Conservation (phyloP, 2,113 vertebrate genomes). For the Nettapus auritus region DNA sequence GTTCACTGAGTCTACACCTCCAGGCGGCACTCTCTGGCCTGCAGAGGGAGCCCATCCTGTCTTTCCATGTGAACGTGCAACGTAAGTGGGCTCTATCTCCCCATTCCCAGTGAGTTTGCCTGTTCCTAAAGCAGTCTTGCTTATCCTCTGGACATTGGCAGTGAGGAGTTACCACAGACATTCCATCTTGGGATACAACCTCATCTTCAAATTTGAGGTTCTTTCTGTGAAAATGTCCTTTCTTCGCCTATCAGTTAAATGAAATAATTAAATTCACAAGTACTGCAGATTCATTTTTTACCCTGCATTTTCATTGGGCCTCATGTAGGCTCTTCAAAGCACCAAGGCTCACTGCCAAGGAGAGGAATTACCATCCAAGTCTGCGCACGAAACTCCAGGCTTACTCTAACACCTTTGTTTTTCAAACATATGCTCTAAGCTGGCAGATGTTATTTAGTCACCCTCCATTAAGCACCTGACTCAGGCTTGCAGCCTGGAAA, state of each 20-base stretch:
- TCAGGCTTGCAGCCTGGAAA: conserved; percentile 64
- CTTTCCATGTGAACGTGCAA: not conserved
- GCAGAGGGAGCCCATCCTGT: not conserved
- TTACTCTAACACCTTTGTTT: conserved; percentile 53
- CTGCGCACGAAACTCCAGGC: not conserved
- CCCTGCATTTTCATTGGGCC: not conserved
- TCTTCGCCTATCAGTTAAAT: not conserved
- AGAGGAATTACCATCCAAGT: not conserved
- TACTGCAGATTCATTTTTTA: not conserved
- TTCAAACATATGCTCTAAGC: not conserved
- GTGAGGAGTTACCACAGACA: not conserved
- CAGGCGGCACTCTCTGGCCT: not conserved
- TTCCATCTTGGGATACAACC: not conserved
- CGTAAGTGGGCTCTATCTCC: not conserved
- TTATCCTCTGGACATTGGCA: not conserved
- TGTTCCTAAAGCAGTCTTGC: not conserved
- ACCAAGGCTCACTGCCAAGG: not conserved
- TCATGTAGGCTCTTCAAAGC: not conserved
- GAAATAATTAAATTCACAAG: not conserved
- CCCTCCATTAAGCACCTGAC: conserved; percentile 36
- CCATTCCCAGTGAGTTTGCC: not conserved
- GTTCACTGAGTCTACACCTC: not conserved
- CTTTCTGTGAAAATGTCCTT: not conserved
- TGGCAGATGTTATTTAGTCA: conserved; percentile 26
- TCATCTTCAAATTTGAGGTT: not conserved